These are phyloP conservation scores for Trachelus stipa DNA, from an alignment of 2,888 invertebrate genomes.

Conservation along the genomic window DNA sequence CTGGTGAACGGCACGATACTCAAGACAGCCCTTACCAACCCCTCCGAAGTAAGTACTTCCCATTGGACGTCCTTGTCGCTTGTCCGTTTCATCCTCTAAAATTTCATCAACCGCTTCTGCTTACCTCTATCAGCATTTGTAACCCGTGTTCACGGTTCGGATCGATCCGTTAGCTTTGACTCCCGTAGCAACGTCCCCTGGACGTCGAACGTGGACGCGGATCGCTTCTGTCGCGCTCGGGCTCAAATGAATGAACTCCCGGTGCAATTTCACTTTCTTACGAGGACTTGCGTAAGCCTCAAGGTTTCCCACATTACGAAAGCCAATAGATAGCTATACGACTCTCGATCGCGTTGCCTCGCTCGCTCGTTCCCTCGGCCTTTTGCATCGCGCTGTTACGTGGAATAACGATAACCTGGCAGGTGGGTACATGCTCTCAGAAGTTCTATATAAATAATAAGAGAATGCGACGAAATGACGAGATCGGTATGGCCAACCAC, in stretches of 20 bases:
- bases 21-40: conserved; percentile 94
- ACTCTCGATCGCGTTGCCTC: not conserved
- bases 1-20: conserved; percentile 92
- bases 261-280: conserved; percentile 64
- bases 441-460: not conserved
- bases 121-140: not conserved
- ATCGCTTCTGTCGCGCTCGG: conserved; percentile 19
- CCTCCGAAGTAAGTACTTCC: conserved; percentile 77
- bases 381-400: not conserved
- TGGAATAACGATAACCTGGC: not conserved
- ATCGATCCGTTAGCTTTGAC: not conserved
- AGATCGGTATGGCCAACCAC: conserved; percentile 22
- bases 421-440: not conserved
- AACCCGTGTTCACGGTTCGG: not conserved
- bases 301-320: conserved; percentile 65
- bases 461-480: conserved; percentile 11
- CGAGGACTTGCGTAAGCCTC: conserved; percentile 55
- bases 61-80: not conserved
- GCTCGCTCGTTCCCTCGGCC: not conserved
- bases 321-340: conserved; percentile 49
- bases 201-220: conserved; percentile 1
- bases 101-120: not conserved
- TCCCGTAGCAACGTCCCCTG: not conserved
- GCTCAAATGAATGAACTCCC: conserved; percentile 59
- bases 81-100: not conserved